Conservation (phyloP, 2,113 vertebrate genomes). For the Xiphophorus couchianus region DNA sequence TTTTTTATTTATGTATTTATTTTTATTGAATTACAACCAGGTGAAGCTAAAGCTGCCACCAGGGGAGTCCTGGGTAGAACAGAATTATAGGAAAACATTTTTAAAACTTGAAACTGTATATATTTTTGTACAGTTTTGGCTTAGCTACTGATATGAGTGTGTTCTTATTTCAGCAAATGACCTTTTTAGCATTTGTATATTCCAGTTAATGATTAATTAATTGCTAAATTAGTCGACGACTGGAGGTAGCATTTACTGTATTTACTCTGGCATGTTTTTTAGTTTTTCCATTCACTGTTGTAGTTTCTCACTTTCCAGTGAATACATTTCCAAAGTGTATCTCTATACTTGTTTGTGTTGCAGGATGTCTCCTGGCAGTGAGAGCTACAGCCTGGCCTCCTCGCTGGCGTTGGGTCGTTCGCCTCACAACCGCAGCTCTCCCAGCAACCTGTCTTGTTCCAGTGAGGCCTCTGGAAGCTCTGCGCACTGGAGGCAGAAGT, state of each 20-base stretch:
- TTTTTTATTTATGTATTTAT: too few relatives aligned
- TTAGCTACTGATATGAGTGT: too few relatives aligned
- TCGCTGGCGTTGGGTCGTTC: slow-evolving; percentile 90
- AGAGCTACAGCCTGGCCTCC: slow-evolving; percentile 92
- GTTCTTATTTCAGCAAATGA: too few relatives aligned
- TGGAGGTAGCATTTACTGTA: slow-evolving; percentile 1
- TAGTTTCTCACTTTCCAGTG: slow-evolving; percentile 15
- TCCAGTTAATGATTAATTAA: too few relatives aligned
- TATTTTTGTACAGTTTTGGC: too few relatives aligned
- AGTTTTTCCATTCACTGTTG: not conserved
- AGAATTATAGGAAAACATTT: too few relatives aligned
- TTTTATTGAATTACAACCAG: too few relatives aligned
- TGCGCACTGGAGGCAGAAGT: slow-evolving; percentile 94
- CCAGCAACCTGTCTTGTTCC: slow-evolving; percentile 94
- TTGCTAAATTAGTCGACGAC: slow-evolving; percentile 11
- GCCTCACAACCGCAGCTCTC: slow-evolving; percentile 94
- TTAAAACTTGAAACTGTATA: too few relatives aligned
- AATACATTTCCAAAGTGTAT: slow-evolving; percentile 1
- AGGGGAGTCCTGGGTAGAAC: too few relatives aligned
- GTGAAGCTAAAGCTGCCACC: too few relatives aligned
- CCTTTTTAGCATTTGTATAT: too few relatives aligned
- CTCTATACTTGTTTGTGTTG: slow-evolving; percentile 10
- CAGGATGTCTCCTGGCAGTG: slow-evolving; percentile 94
- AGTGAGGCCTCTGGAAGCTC: slow-evolving; percentile 91
- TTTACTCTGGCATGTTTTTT: slow-evolving; percentile 20